phyloP scores from a whole-genome alignment of 2,113 vertebrate species.

The Oreamnos americanus region DNA sequence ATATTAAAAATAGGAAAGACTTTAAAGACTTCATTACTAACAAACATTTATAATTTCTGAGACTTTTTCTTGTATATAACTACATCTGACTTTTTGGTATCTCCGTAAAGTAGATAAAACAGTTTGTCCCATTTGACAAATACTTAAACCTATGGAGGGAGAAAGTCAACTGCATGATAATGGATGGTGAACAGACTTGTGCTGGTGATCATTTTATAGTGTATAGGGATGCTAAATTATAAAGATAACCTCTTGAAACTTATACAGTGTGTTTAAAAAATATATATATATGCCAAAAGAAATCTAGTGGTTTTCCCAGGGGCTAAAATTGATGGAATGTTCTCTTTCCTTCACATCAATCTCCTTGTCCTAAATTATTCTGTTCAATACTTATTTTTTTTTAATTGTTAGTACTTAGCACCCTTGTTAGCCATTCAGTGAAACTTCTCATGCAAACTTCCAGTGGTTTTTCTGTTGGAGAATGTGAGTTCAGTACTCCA shows the following conservation, averaged over 20 bases:
- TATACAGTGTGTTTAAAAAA: not conserved
- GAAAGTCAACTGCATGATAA: not conserved
- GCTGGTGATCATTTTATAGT: not conserved
- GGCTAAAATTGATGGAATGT: not conserved
- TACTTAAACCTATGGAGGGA: not conserved
- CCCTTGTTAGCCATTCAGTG: not conserved
- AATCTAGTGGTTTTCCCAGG: not conserved
- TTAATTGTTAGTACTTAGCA: not conserved
- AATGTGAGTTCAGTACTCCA: not conserved
- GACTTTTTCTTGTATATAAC: not conserved
- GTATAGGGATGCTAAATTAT: not conserved
- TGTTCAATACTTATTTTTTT: not conserved
- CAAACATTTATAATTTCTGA: not conserved
- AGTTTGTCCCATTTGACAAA: not conserved
- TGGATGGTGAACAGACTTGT: not conserved
- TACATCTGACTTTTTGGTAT: not conserved
- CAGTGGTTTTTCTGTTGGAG: not conserved
- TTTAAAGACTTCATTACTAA: not conserved
- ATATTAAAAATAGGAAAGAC: not conserved
- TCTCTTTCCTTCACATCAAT: not conserved
- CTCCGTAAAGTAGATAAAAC: not conserved
- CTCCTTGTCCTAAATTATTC: not conserved
- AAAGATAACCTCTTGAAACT: not conserved
- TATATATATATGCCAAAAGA: not conserved
- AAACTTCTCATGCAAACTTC: not conserved